Percentiles rank a stretch among this genome's conserved stretches.
phyloP scores from a whole-genome alignment of 2,113 vertebrate species.

The Stictonetta naevosa region DNA sequence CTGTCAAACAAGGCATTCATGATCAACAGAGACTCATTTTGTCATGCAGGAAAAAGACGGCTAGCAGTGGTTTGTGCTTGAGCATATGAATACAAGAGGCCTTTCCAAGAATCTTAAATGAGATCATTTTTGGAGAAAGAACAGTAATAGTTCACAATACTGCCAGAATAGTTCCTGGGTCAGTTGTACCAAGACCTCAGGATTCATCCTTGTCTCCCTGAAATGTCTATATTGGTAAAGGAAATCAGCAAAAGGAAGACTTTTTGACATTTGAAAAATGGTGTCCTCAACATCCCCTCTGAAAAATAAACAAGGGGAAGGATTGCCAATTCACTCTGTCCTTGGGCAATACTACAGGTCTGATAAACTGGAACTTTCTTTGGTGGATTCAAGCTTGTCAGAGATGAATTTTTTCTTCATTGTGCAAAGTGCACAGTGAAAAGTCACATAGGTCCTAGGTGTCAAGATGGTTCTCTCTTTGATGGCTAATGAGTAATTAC shows the following conservation, averaged over 20 bases:
- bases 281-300: background rate
- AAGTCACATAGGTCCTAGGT: background rate
- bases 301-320: background rate
- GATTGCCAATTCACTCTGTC: background rate
- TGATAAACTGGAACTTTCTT: background rate
- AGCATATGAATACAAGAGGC: background rate
- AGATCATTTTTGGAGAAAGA: background rate
- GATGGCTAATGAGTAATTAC: background rate
- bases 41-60: background rate
- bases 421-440: background rate
- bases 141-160: background rate
- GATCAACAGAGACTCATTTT: background rate
- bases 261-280: background rate
- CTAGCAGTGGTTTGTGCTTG: background rate
- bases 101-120: background rate
- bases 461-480: background rate
- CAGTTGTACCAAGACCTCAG: background rate
- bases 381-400: background rate
- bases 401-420: background rate
- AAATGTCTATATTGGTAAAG: background rate
- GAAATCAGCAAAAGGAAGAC: background rate
- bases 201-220: background rate
- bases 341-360: background rate
- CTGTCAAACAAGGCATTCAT: background rate
- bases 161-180: background rate